These are phyloP conservation scores for Myotis myotis DNA, from an alignment of 2,797 vertebrate genomes.

Conservation along the genomic window DNA sequence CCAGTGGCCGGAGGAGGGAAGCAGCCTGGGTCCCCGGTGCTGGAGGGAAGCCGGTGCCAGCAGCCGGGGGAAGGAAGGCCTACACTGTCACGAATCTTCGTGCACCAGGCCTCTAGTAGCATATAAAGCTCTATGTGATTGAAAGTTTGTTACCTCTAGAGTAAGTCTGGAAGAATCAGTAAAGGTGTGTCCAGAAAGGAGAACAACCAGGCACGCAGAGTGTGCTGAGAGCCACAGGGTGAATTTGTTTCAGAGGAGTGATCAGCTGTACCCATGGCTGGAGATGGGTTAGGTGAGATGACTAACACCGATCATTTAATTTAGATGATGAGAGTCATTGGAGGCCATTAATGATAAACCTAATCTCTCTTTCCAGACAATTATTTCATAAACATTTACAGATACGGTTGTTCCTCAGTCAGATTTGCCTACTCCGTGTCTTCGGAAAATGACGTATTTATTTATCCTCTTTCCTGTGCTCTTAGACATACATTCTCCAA, in stretches of 20 bases:
- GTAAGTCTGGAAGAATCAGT: not conserved
- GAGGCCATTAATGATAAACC: not conserved
- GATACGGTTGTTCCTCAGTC: not conserved
- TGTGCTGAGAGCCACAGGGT: not conserved
- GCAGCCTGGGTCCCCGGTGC: too few species aligned
- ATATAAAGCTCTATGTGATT: not conserved
- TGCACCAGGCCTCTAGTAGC: too few species aligned
- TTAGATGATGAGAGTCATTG: not conserved
- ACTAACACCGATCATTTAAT: not conserved
- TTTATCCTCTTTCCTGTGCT: not conserved
- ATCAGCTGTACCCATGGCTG: not conserved
- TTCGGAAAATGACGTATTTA: not conserved
- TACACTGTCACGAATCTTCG: too few species aligned
- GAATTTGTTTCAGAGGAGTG: not conserved
- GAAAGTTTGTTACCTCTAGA: not conserved
- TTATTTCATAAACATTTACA: slow-evolving; percentile 6
- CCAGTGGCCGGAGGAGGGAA: too few species aligned
- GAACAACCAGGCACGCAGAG: not conserved
- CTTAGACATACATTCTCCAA: not conserved
- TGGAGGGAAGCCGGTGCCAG: too few species aligned
- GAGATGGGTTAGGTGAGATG: not conserved
- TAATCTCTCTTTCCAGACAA: not conserved
- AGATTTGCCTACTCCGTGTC: not conserved
- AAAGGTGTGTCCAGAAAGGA: not conserved
- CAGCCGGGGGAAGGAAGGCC: too few species aligned